phyloP scores from a whole-genome alignment of 2,113 vertebrate species.

The Laterallus jamaicensis region DNA sequence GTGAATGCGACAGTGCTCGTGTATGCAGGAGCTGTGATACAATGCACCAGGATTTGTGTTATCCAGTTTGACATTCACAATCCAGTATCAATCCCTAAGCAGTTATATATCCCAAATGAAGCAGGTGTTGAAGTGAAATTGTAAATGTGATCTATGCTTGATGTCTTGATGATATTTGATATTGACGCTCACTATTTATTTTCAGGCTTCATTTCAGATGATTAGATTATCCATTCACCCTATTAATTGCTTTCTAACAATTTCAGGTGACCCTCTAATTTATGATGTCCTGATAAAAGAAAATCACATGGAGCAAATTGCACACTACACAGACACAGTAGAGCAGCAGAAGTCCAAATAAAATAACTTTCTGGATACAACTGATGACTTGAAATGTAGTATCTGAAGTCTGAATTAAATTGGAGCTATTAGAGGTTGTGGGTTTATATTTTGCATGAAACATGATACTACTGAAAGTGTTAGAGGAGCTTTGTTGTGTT shows the following conservation, averaged over 20 bases:
- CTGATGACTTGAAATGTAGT: background rate
- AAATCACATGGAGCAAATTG: background rate
- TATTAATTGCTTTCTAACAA: conserved; percentile 1
- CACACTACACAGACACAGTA: background rate
- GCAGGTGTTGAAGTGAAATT: background rate
- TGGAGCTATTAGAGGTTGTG: background rate
- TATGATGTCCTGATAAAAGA: background rate
- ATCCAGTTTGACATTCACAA: background rate
- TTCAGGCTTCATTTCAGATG: background rate
- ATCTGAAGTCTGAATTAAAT: background rate
- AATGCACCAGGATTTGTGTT: background rate
- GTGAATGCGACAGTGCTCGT: background rate
- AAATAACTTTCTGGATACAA: background rate
- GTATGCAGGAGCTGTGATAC: background rate
- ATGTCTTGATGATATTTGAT: background rate
- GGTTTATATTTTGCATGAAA: conserved; percentile 15
- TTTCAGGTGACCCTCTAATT: conserved; percentile 7
- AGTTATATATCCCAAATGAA: background rate
- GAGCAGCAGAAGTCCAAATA: background rate
- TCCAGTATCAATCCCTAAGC: background rate
- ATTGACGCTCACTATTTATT: background rate
- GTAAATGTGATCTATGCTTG: background rate
- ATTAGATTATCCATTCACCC: background rate
- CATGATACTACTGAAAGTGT: background rate
- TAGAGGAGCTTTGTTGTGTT: background rate